These are phyloP conservation scores for Porphyrio hochstetteri DNA, from an alignment of 2,113 vertebrate genomes.

Conservation along the genomic window DNA sequence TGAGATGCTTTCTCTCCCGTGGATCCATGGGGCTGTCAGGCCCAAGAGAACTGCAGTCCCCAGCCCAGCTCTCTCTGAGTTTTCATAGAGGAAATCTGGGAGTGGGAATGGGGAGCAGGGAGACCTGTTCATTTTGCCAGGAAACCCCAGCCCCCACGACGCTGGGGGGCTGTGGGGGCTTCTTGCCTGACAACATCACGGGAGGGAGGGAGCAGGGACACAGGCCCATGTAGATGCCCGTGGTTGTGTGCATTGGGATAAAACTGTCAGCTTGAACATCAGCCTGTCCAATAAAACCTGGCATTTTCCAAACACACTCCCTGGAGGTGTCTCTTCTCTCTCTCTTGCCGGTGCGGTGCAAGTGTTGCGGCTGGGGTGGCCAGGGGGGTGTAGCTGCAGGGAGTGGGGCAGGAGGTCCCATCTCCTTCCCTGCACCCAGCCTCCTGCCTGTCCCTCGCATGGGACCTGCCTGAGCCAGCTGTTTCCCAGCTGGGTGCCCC, in stretches of 20 bases:
- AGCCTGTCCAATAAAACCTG: conserved; percentile 66
- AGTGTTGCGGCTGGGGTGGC: fast-evolving
- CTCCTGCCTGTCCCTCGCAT: fast-evolving
- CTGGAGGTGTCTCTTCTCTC: not conserved
- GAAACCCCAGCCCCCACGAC: not conserved
- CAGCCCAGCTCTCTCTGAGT: not conserved
- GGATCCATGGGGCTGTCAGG: not conserved
- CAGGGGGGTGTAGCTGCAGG: not conserved
- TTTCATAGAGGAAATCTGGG: not conserved
- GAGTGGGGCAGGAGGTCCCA: not conserved
- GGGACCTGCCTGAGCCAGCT: not conserved
- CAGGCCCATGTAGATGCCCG: not conserved
- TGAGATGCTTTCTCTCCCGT: not conserved
- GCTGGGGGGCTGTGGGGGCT: not conserved
- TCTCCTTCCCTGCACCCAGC: not conserved
- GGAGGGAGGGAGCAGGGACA: conserved; percentile 11
- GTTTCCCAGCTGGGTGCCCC: not conserved
- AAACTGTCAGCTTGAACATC: conserved; percentile 60
- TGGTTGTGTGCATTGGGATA: conserved; percentile 36
- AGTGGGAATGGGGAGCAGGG: not conserved
- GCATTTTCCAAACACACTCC: conserved; percentile 59
- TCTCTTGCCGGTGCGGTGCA: not conserved
- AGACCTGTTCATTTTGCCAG: not conserved
- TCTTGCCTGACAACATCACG: not conserved
- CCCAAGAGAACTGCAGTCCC: not conserved